Base-by-base conservation (phyloP, 2,113 vertebrate species). In the Chaetops frenatus region DNA sequence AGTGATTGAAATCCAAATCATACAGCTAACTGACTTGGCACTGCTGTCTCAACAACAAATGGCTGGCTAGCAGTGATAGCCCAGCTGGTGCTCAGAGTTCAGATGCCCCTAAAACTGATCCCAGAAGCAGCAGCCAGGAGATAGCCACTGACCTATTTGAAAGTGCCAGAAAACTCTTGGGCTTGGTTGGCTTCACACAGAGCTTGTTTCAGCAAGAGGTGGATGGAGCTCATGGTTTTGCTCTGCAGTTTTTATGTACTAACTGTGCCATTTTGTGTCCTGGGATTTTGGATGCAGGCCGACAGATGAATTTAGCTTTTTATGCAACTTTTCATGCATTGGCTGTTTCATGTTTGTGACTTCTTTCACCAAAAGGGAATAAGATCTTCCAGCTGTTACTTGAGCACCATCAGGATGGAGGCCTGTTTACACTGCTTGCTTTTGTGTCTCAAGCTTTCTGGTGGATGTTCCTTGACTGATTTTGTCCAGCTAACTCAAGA, bases 11-110 rank as follows among this genome's bases (percentile, higher is more conserved):
- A 65, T 83, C 38, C 79, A 80, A 64, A 70, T 6, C 29, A 27
- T 51, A 27, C 51, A 74, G 44, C 33, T 18, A 85, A 44, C 27
- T 76, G 53, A 18, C 12, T 65, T 80, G 74, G 54, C 78, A 66
- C 50, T 29, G 9, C 22, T 19, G 4, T 47, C 60, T 65, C 25
- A 40, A 64, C 33, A 66, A 38, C 81, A 93, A 94, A 83, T 24
- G 64, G 28, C 60, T 58, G 69, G 47, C 50, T 60, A 89, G 44
- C 38, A 60, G 60, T 38, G 53, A 67, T 29, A 77, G 50, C 54
- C 56, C 85, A 88, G 84, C 42, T 77, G 81, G 79, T 62, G 21
- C 70, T 27, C 74, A 47, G 62, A 91, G 81, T 79, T 94, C 81
- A 70, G 38, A 85, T 73, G 36, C 10, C 48, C 35, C 22, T 54